phyloP scores from a whole-genome alignment of 2,888 invertebrate genomes.

The Patella depressa region DNA sequence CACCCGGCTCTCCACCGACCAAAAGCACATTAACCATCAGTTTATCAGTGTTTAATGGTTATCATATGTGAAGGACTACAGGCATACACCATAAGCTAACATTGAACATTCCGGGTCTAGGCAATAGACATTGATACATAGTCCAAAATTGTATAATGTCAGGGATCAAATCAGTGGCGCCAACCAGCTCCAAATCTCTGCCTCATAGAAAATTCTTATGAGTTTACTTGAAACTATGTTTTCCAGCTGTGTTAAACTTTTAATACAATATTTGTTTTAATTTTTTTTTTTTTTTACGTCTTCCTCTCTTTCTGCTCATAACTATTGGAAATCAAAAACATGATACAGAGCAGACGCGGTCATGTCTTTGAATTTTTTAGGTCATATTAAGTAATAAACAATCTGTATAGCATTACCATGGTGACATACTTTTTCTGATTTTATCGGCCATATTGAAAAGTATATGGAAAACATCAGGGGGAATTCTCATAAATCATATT shows the following conservation, averaged over 20 bases:
- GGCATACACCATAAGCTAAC: background rate
- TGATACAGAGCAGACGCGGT: no score
- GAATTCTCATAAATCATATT: no score
- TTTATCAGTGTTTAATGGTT: background rate
- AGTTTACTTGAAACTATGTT: background rate
- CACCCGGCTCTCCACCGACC: background rate
- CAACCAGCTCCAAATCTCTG: constrained; percentile 19
- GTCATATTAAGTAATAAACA: no score
- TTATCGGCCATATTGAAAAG: no score
- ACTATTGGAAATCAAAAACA: no score
- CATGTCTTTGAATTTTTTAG: no score
- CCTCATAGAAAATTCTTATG: constrained; percentile 19
- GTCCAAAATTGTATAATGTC: constrained; percentile 23
- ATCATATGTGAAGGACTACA: background rate
- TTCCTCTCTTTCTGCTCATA: no score
- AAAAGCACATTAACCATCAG: background rate
- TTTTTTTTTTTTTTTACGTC: no score
- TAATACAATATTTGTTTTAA: no score
- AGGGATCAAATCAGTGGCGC: constrained; percentile 26
- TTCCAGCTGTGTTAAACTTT: background rate
- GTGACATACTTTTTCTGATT: no score
- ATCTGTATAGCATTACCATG: no score
- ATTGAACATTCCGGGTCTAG: background rate
- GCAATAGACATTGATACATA: constrained; percentile 22
- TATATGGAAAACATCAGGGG: no score